Base-by-base conservation (phyloP, 2,888 invertebrate genomes). In the Zygaena filipendulae region DNA sequence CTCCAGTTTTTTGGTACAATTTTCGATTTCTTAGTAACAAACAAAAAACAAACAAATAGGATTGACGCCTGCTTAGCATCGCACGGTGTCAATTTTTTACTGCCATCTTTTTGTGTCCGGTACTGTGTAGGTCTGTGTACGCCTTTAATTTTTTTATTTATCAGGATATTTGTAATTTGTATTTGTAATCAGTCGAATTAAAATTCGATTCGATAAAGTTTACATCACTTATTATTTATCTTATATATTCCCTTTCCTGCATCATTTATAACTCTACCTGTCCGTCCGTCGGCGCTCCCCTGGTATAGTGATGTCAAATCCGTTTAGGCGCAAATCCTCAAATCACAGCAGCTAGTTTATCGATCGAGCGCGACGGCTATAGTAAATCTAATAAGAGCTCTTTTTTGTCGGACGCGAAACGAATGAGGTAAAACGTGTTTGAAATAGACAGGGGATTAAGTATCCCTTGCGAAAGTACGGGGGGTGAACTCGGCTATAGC, bases 351-450 rank as follows among this genome's bases (percentile, higher is more conserved):
- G 49, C 36, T 46, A 49, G 43, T 50, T 48, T 61, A 74, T 74
- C 57, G 71, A 77, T 74, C 60, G 60, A 38, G 40, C 42, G 42
- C 49, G 52, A 54, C 44, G 39, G 36, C 41, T n/a, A n/a, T 55
- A 60, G 56, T 70, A 68, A 72, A 74, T 75, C 70, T 69, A 74
- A 75, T 75, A 72, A 70, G 59, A n/a, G n/a, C n/a, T n/a, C n/a
- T 64, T 69, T 75, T 77, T 77, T 74, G 59, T 72, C 52, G 59
- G 60, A 60, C 66, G 68, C 64, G 64, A 64, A 68, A 67, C 67
- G 74, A 71, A 74, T 75, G 75, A 75, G 63, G 74, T 71, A 63
- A 74, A 75, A 77, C 75, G 75, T 77, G 77, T 79, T 75, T 68
- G 72, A 74, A 71, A 75, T 74, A 74, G 77, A 74, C 77, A 67